Evolutionary conservation across 2,797 vertebrate species (phyloP).

Genomic region (Dendrocincla tyrannina): DNA sequence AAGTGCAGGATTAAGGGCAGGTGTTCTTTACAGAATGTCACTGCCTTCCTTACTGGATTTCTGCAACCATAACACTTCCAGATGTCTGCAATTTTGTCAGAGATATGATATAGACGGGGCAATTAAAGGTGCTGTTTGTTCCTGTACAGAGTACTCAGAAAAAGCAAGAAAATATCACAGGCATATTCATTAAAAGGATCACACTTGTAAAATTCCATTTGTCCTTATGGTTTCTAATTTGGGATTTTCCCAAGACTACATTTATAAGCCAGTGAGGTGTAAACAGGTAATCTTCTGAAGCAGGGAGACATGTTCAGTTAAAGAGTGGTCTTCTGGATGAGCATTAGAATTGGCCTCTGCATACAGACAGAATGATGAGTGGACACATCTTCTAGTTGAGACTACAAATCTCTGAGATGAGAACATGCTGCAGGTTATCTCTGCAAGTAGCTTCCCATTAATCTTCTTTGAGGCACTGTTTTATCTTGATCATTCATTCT

Average conservation of each 20-base stretch:
- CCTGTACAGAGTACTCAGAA: background rate
- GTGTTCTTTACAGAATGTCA: background rate
- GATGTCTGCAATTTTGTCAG: background rate
- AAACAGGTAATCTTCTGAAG: background rate
- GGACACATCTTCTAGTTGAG: background rate
- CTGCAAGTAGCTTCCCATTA: background rate
- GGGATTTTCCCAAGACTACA: background rate
- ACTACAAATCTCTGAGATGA: background rate
- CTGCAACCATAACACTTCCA: background rate
- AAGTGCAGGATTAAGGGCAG: background rate
- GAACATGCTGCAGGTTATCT: background rate
- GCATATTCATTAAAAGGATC: background rate
- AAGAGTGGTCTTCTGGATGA: background rate
- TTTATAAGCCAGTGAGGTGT: background rate
- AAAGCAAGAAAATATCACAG: background rate
- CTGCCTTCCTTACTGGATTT: accelerated
- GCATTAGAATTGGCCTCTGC: background rate
- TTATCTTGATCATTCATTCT: background rate
- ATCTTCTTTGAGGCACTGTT: background rate
- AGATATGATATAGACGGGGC: background rate
- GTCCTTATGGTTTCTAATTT: background rate
- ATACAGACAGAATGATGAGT: background rate
- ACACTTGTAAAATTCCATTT: background rate
- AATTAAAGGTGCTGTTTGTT: background rate
- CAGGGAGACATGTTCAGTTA: background rate